Evolutionary conservation across 1,140 invertebrate genomes (phyloP).

Genomic region (Pseudoatta argentina): DNA sequence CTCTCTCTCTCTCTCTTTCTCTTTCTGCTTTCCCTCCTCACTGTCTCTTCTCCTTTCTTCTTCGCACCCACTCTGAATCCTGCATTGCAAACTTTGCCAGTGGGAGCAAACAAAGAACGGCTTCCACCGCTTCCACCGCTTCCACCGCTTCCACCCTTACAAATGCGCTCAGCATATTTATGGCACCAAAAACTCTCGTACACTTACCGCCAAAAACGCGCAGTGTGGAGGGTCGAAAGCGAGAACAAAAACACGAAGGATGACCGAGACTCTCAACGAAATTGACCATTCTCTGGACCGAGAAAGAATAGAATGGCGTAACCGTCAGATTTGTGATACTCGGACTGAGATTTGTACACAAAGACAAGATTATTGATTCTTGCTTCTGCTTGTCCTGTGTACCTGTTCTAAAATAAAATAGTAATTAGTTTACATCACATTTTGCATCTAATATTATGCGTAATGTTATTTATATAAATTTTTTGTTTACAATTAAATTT

Average conservation of each 20-base stretch:
- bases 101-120: conserved; percentile 71
- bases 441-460: background rate
- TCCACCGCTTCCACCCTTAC: conserved; percentile 67
- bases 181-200: conserved; percentile 64
- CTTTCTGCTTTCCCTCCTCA: background rate
- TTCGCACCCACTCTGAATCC: conserved; percentile 26
- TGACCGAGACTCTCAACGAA: conserved; percentile 54
- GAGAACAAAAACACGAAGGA: conserved; percentile 38
- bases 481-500: background rate
- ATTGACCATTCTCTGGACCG: conserved; percentile 8
- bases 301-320: conserved; percentile 35
- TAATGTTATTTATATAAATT: background rate
- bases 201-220: conserved; percentile 59
- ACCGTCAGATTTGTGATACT: conserved; percentile 30
- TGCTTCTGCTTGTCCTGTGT: too few species aligned
- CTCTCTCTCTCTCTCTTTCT: background rate
- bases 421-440: background rate
- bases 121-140: conserved; percentile 64
- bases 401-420: background rate
- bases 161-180: conserved; percentile 76
- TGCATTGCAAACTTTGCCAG: conserved; percentile 55
- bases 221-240: conserved; percentile 35
- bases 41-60: conserved; percentile 16
- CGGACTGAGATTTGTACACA: background rate
- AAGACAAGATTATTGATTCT: conserved; percentile 39